A percentile compares a stretch with the other conserved stretches of the same genome.
Conservation (phyloP, 2,113 vertebrate genomes). For the Tupaia tana region DNA sequence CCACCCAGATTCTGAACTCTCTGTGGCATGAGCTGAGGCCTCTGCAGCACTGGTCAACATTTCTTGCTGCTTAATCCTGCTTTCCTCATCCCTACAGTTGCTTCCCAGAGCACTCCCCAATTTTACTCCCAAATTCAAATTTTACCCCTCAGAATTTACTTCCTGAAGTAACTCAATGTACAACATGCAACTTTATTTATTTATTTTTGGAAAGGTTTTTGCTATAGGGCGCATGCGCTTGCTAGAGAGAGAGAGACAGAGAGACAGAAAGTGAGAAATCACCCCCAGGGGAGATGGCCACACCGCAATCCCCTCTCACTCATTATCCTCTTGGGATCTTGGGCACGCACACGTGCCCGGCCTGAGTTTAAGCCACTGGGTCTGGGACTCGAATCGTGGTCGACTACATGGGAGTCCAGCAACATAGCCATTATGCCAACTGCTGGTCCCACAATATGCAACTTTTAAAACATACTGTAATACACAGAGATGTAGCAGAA, state of each 20-base stretch:
- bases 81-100: background rate
- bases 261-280: too few species aligned
- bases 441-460: background rate
- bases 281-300: too few species aligned
- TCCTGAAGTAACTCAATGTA: background rate
- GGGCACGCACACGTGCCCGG: too few species aligned
- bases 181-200: background rate
- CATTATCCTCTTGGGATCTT: too few species aligned
- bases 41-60: background rate
- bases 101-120: background rate
- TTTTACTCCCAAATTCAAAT: background rate
- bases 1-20: background rate
- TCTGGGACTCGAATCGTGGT: too few species aligned
- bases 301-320: too few species aligned
- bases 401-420: too few species aligned
- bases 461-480: background rate
- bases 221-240: too few species aligned
- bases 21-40: background rate
- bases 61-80: background rate
- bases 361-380: too few species aligned
- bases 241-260: too few species aligned
- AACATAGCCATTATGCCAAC: too few species aligned
- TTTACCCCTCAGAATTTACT: background rate
- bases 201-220: too few species aligned
- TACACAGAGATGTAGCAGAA: background rate